Evolutionary conservation across 2,113 vertebrate genomes (phyloP), one percentile per base, ranked within the genome.

Genomic region (Sorex fumeus): DNA sequence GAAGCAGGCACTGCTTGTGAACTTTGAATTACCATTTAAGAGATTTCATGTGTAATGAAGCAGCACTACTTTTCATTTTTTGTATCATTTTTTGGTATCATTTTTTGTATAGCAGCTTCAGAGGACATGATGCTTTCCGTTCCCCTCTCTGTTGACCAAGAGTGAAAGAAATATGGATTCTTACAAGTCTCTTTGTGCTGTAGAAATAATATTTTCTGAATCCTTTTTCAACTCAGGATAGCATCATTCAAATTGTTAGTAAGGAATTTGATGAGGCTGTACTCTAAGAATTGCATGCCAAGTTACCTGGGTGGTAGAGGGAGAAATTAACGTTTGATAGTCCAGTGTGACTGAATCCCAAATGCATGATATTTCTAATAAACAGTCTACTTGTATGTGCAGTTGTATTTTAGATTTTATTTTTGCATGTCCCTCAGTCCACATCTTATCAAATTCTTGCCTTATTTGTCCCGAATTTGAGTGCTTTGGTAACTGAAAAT

Each of bases 391-490:
- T 43, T 83, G 32, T 62, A 16, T 64, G 36, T 90, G 16, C 3
- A 3, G 27, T 27, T 71, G 18, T 15, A 19, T 88, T 82, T 89
- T 34, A 79, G 60, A 32, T 83, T 83, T 80, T 15, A n/a, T 53
- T 75, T 34, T 36, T 50, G 23, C 53, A 21, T 18, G 32, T 36
- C 10, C 43, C 57, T 3, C 28, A 28, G 40, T 40, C 34, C 32
- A n/a, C 66, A 15, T 90, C 34, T 82, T 70, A 70, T 76, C 10
- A 36, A 16, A 75, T 86, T 86, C 36, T 81, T 50, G 53, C 21
- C 40, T 85, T 92, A 70, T 81, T 47, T 91, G 0, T 87, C 60
- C 45, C 57, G 91, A 70, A 62, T 45, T 25, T 83, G 77, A 78
- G 6, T 71, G 9, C 50, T 82, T 79, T 2, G 71, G 70, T 16